Conservation (phyloP, 2,797 vertebrate species). For the Characodon lateralis region DNA sequence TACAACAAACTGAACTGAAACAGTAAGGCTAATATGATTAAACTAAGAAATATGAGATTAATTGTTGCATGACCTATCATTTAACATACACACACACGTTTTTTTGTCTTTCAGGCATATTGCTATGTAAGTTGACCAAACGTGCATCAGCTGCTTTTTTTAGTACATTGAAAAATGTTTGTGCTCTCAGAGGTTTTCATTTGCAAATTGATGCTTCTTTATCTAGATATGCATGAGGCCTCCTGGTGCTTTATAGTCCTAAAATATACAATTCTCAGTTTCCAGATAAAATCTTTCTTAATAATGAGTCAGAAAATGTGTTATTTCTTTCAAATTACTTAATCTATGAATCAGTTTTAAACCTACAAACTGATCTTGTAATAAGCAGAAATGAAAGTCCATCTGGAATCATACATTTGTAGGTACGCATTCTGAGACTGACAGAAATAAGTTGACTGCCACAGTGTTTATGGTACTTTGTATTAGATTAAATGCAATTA, state of each 20-base stretch:
- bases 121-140: neutral
- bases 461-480: neutral
- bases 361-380: neutral
- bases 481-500: neutral
- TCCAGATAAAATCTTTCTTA: conserved; percentile 13
- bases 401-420: neutral
- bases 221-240: conserved; percentile 36
- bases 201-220: conserved; percentile 26
- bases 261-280: conserved; percentile 39
- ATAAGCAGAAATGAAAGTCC: neutral
- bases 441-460: neutral
- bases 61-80: neutral
- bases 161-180: conserved; percentile 43
- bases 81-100: neutral
- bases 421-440: neutral
- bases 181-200: conserved; percentile 60
- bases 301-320: neutral
- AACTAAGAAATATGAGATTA: neutral
- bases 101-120: neutral
- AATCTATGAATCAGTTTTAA: neutral
- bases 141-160: conserved; percentile 9
- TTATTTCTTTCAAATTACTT: neutral
- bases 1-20: neutral
- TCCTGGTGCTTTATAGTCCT: conserved; percentile 36
- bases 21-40: neutral